Conservation (phyloP, 2,888 invertebrate species). For the Teleogryllus oceanicus region DNA sequence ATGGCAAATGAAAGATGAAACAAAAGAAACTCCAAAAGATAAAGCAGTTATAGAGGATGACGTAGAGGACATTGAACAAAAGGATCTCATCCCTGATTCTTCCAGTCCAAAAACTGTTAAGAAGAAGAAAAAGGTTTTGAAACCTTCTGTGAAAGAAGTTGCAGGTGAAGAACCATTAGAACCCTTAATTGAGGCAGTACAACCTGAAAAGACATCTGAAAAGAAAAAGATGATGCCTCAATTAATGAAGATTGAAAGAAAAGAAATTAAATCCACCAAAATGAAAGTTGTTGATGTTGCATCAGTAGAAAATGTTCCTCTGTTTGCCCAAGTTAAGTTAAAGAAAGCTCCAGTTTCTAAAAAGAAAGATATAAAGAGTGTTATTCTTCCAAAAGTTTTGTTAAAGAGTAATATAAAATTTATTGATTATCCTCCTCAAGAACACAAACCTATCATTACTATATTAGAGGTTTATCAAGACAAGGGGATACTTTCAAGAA, state of each 20-base stretch:
- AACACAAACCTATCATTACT: slow-evolving; percentile 45
- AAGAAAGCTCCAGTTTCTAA: slow-evolving; percentile 57
- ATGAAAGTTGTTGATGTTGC: slow-evolving; percentile 57
- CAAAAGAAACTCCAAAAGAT: slow-evolving; percentile 33
- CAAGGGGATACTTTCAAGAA: slow-evolving; percentile 42
- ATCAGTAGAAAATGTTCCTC: slow-evolving; percentile 52
- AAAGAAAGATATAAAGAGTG: slow-evolving; percentile 49
- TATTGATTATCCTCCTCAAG: slow-evolving; percentile 49
- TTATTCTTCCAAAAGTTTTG: slow-evolving; percentile 61
- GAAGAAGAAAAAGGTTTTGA: slow-evolving; percentile 41
- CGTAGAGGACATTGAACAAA: slow-evolving; percentile 43
- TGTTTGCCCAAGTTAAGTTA: slow-evolving; percentile 64
- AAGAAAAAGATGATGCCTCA: slow-evolving; percentile 41
- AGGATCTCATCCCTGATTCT: slow-evolving; percentile 27
- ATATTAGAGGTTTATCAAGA: slow-evolving; percentile 42
- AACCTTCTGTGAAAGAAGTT: slow-evolving; percentile 37
- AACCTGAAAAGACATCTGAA: slow-evolving; percentile 26
- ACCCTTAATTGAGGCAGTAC: slow-evolving; percentile 32
- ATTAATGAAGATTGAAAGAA: slow-evolving; percentile 59
- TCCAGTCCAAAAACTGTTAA: slow-evolving; percentile 33
- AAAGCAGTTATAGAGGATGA: slow-evolving; percentile 34
- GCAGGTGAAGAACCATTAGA: slow-evolving; percentile 45
- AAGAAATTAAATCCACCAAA: slow-evolving; percentile 58
- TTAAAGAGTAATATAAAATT: slow-evolving; percentile 68
- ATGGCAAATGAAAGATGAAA: slow-evolving; percentile 24